Base-by-base conservation (phyloP, 2,888 invertebrate species). In the Meteorus colon region DNA sequence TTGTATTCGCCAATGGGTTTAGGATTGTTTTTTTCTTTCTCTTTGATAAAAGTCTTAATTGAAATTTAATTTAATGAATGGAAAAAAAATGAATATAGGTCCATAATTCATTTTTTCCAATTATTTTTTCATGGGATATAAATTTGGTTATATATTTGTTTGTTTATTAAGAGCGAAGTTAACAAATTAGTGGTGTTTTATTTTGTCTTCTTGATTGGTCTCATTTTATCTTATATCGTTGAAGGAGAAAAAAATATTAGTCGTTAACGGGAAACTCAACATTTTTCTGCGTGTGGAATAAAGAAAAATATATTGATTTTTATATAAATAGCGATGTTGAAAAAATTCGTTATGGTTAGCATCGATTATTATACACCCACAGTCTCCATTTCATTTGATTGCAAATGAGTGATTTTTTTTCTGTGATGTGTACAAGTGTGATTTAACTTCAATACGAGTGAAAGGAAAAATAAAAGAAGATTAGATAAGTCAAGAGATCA, bases 21-120 rank as follows among this genome's bases (percentile, higher is more conserved):
- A 8, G 34, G 8, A 34, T 69, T 80, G 60, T 76, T 77, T 34
- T 72, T 60, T 51, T 77, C 24, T 72, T 60, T 51, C 34, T 59
- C 76, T 78, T 71, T 67, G 31, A 27, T 6, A 14, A 1, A 1
- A 6, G 3, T 14, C 4, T 63, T 3, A 29, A 31, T 41, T 41
- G 12, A 41, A 41, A 41, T 41, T 41, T 10, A 41, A 34, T 34
- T 41, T 6, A 12, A 10, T 8, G 41, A 41, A 12, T 2, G 12
- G 8, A 12, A 10, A 12, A 10, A 41, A 8, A 12, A 8, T 8
- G 12, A 41, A 34, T 34, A 6, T 41, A 41, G 12, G 41, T 41
- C 8, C 0, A 12, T 41, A 41, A 8, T 8, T 4, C 41, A 12
- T 41, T 41, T 41, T 41, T 41, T 12, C 2, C 2, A 41, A 12